phyloP scores from a whole-genome alignment of 2,888 invertebrate genomes.

The Isotomurus palustris region DNA sequence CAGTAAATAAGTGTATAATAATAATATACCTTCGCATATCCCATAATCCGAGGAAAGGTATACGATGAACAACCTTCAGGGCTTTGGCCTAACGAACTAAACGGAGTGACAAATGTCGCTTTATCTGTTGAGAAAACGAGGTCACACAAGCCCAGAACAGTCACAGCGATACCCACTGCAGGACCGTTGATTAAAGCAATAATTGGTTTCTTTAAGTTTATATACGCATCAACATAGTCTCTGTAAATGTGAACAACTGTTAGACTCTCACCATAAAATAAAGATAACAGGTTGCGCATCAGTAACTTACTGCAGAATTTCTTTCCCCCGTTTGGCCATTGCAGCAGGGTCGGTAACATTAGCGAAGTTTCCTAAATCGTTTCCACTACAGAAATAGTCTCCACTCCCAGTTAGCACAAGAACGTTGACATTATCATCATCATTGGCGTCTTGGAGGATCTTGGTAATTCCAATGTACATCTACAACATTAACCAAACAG shows the following conservation, averaged over 20 bases:
- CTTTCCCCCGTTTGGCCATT: slow-evolving; percentile 42
- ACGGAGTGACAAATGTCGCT: slow-evolving; percentile 87
- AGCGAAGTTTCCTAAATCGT: slow-evolving; percentile 61
- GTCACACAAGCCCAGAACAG: slow-evolving; percentile 80
- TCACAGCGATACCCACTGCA: slow-evolving; percentile 84
- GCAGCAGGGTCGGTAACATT: slow-evolving; percentile 47
- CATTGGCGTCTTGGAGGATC: slow-evolving; percentile 64
- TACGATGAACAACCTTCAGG: slow-evolving; percentile 87
- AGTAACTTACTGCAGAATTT: slow-evolving; percentile 20
- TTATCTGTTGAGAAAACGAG: slow-evolving; percentile 79
- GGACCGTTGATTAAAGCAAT: slow-evolving; percentile 90
- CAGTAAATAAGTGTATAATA: slow-evolving; percentile 47
- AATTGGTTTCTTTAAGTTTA: slow-evolving; percentile 81
- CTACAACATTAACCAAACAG: slow-evolving; percentile 46
- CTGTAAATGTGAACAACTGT: slow-evolving; percentile 50
- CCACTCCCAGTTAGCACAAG: slow-evolving; percentile 76
- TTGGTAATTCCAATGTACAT: slow-evolving; percentile 65
- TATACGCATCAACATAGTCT: slow-evolving; percentile 68
- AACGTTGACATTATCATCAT: slow-evolving; percentile 62
- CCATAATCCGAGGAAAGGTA: slow-evolving; percentile 78
- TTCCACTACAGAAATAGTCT: slow-evolving; percentile 78
- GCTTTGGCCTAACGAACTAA: slow-evolving; percentile 73
- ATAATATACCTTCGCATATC: slow-evolving; percentile 63
- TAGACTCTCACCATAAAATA: neutral
- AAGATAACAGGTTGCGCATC: neutral